phyloP scores from a whole-genome alignment of 1,140 invertebrate genomes.

The Andrena cerasifolii region DNA sequence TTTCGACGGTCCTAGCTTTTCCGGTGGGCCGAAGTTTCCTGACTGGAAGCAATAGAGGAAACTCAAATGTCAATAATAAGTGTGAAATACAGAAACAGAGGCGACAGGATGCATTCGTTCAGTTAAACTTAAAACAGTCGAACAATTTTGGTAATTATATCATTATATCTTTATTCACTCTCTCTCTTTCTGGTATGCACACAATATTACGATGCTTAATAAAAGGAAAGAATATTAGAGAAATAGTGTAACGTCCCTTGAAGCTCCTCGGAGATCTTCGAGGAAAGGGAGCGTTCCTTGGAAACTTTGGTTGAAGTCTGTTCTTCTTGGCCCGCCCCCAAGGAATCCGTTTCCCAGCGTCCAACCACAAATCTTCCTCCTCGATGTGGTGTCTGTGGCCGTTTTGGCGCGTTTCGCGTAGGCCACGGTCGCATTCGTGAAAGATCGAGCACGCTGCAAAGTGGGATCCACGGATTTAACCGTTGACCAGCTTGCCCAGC shows the following conservation, averaged over 20 bases:
- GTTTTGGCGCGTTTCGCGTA: conserved; percentile 55
- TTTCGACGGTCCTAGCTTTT: no score
- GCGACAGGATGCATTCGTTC: no score
- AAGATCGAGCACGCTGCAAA: conserved; percentile 15
- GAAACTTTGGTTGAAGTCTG: not conserved
- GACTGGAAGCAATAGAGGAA: no score
- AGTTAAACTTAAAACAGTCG: no score
- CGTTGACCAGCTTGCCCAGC: conserved; percentile 13
- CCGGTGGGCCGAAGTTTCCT: no score
- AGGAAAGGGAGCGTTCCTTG: not conserved
- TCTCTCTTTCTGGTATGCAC: no score
- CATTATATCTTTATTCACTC: no score
- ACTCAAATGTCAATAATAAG: no score
- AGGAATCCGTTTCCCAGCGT: conserved; percentile 47
- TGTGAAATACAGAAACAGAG: no score
- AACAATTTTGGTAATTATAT: no score
- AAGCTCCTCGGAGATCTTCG: not conserved
- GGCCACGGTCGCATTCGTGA: conserved; percentile 21
- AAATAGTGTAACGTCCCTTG: not conserved
- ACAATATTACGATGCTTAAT: no score
- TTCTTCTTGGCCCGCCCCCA: conserved; percentile 57
- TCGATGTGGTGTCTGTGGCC: conserved; percentile 21
- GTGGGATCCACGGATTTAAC: conserved; percentile 53
- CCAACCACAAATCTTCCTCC: conserved; percentile 43
- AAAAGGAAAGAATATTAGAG: no score